Evolutionary conservation across 2,888 invertebrate genomes (phyloP).

Genomic region (Lasioglossum vierecki): DNA sequence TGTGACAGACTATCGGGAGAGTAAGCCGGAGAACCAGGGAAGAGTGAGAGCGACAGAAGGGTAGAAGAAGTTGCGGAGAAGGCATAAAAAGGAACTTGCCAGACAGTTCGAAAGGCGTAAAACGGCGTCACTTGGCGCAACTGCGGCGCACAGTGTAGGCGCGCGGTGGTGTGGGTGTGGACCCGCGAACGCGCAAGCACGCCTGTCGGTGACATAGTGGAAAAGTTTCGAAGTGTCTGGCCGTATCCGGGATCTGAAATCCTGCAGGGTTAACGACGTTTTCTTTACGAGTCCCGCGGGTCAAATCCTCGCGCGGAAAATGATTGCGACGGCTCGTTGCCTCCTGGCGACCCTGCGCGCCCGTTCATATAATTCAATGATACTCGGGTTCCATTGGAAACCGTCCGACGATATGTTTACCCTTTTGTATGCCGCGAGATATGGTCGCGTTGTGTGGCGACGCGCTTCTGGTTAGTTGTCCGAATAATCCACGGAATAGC

Average conservation of each 20-base stretch:
- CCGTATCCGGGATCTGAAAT: conserved; percentile 51
- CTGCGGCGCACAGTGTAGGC: neutral
- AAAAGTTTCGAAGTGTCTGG: conserved; percentile 63
- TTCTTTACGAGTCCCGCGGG: conserved; percentile 41
- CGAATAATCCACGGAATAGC: neutral
- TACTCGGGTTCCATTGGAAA: conserved; percentile 7
- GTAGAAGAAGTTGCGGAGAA: neutral
- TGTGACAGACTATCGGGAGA: neutral
- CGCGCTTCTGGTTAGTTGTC: neutral
- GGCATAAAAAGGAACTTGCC: conserved; percentile 68
- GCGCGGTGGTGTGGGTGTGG: neutral
- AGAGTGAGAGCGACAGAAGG: neutral
- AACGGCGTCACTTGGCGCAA: conserved; percentile 61
- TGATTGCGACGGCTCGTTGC: conserved; percentile 44
- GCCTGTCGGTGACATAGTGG: conserved; percentile 55
- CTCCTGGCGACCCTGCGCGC: conserved; percentile 2
- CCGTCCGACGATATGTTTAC: neutral
- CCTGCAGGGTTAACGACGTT: conserved; percentile 55
- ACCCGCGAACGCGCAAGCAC: neutral
- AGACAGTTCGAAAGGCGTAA: conserved; percentile 65
- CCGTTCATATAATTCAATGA: conserved; percentile 36
- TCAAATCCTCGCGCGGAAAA: conserved; percentile 32
- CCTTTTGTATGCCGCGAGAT: neutral
- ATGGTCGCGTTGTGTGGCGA: neutral
- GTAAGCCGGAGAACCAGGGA: neutral